Evolutionary conservation across 2,797 vertebrate species (phyloP).

Genomic region (Alauda arvensis): DNA sequence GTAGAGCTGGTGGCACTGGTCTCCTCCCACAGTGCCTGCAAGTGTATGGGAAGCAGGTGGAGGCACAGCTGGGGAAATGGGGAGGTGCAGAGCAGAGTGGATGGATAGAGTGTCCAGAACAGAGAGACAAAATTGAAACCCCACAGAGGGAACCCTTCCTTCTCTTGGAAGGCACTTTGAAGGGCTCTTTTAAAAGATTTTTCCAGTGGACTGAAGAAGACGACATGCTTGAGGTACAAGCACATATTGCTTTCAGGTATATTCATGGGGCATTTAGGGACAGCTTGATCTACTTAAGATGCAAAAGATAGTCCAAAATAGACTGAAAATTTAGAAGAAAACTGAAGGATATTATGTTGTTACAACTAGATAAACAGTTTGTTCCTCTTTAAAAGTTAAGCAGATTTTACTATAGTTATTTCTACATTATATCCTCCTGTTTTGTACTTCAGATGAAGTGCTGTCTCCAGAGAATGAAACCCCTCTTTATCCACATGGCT

Average conservation of each 20-base stretch:
- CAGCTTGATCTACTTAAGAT: not conserved
- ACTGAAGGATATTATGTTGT: not conserved
- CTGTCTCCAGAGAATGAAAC: not conserved
- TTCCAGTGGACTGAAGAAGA: not conserved
- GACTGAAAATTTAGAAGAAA: not conserved
- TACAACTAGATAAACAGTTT: not conserved
- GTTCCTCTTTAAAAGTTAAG: not conserved
- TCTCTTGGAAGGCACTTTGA: not conserved
- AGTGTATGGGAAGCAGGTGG: accelerated
- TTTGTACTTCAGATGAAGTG: not conserved
- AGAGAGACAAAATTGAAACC: not conserved
- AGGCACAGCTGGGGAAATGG: accelerated
- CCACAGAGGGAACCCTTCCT: not conserved
- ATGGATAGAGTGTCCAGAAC: not conserved
- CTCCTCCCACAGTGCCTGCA: not conserved
- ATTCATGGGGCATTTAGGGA: not conserved
- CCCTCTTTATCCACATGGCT: not conserved
- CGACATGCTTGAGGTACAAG: not conserved
- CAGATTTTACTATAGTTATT: not conserved
- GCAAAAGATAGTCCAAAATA: not conserved
- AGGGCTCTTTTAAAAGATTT: not conserved
- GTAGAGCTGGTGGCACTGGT: accelerated
- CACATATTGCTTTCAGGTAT: not conserved
- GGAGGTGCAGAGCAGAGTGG: not conserved
- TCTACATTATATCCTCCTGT: not conserved